A percentile compares a stretch with the other conserved stretches of the same genome.
phyloP scores from a whole-genome alignment of 2,888 invertebrate species.

The Ashinkailepas kermadecensis region DNA sequence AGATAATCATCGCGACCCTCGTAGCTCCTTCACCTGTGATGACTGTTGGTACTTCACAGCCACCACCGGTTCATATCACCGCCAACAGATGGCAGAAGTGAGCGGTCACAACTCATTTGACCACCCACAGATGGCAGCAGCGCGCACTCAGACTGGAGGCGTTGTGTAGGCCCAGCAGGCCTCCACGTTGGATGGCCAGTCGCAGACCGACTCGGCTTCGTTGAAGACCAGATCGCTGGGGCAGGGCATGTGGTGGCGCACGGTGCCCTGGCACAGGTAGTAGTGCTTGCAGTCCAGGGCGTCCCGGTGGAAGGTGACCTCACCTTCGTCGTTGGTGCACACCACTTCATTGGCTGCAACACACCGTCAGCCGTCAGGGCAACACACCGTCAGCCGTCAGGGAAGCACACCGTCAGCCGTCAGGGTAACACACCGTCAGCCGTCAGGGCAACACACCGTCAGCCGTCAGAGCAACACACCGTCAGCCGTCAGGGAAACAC shows the following conservation, averaged over 20 bases:
- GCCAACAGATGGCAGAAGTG: neutral
- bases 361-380: too few relatives aligned
- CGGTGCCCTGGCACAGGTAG: constrained; percentile 92
- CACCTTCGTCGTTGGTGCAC: constrained; percentile 87
- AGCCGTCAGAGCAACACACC: too few relatives aligned
- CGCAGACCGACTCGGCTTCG: constrained; percentile 85
- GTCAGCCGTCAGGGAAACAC: too few relatives aligned
- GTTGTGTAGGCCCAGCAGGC: constrained; percentile 51
- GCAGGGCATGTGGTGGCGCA: constrained; percentile 93
- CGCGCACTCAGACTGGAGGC: neutral
- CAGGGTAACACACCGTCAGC: too few relatives aligned
- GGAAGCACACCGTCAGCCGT: too few relatives aligned
- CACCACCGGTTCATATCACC: too few relatives aligned
- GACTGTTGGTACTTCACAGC: too few relatives aligned
- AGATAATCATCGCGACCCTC: too few relatives aligned
- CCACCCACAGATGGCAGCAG: neutral
- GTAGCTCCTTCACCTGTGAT: too few relatives aligned
- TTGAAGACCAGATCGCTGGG: constrained; percentile 88
- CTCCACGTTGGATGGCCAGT: constrained; percentile 92
- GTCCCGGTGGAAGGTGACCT: constrained; percentile 86
- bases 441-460: too few relatives aligned
- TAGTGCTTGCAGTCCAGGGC: constrained; percentile 87
- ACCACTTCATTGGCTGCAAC: constrained; percentile 70
- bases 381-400: too few relatives aligned
- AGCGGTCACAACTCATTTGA: neutral